Evolutionary conservation across 1,140 invertebrate genomes (phyloP), one percentile per base, ranked within the genome.

Genomic region (Orussus abietinus): DNA sequence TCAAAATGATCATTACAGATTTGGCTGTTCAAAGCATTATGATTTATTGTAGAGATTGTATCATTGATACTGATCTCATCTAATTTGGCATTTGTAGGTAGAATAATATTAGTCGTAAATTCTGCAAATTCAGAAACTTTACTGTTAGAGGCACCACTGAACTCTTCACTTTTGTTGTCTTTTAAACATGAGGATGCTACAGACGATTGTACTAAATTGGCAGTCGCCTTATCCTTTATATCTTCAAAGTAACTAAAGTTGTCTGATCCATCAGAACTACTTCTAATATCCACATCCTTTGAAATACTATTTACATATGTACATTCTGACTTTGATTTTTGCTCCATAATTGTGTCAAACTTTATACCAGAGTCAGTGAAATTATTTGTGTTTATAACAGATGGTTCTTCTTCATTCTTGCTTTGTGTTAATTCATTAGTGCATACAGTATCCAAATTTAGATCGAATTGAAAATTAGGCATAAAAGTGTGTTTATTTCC

Each of bases 241-340:
- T 25, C 22, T 7, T 25, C 22, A n/a, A 7, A n/a, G 22, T 25
- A 6, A 25, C n/a, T n/a, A n/a, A 25, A n/a, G 22, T 25, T n/a
- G n/a, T 25, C 22, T 6, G n/a, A 25, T 7, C n/a, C 22, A 25
- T 25, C n/a, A 6, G 22, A 6, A 25, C 6, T 6, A 7, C 6
- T 25, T 7, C 22, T n/a, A 25, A n/a, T 25, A n/a, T 7, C n/a
- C 22, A n/a, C n/a, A n/a, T n/a, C n/a, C n/a, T n/a, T n/a, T n/a
- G 44, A 37, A 30, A 10, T 19, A 22, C 20, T 49, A 48, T 55
- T 45, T 50, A 53, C 34, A 43, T 42, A 53, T 46, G 38, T 44
- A 49, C 45, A 43, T 37, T 45, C 38, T 45, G 48, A 1, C 45
- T 54, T 54, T 47, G 45, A 47, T 44, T 48, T 38, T 22, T 49